phyloP scores from a whole-genome alignment of 2,797 vertebrate genomes.

The Sebastiscus tertius region DNA sequence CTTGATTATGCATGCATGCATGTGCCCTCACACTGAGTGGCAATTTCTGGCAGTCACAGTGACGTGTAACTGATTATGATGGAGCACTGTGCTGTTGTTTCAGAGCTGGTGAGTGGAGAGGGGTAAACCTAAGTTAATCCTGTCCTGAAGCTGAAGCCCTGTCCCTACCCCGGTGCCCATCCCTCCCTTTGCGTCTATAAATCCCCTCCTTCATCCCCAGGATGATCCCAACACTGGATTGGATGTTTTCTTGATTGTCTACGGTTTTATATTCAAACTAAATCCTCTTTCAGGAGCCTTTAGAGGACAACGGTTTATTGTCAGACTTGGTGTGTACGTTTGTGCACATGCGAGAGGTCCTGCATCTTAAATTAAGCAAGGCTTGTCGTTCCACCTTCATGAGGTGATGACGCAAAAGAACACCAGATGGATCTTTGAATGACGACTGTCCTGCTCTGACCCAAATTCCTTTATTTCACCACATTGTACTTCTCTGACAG shows the following conservation, averaged over 20 bases:
- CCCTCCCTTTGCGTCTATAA: constrained; percentile 51
- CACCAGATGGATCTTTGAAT: constrained; percentile 37
- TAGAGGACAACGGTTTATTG: constrained; percentile 64
- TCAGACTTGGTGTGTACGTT: constrained; percentile 31
- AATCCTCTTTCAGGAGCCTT: constrained; percentile 76
- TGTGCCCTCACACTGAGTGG: background rate
- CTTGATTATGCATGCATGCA: background rate
- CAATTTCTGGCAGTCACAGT: constrained; percentile 1
- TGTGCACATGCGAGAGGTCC: constrained; percentile 3
- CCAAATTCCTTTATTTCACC: background rate
- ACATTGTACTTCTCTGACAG: background rate
- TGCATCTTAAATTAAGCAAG: constrained; percentile 22
- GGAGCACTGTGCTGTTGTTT: constrained; percentile 29
- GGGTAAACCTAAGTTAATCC: constrained; percentile 55
- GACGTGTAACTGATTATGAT: constrained; percentile 33
- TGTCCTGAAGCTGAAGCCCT: constrained; percentile 44
- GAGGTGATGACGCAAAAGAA: constrained; percentile 24
- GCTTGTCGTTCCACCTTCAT: constrained; percentile 29
- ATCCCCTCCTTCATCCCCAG: constrained; percentile 69
- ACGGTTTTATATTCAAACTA: constrained; percentile 63
- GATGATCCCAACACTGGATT: constrained; percentile 63
- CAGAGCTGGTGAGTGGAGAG: constrained; percentile 2
- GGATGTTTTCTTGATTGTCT: constrained; percentile 73
- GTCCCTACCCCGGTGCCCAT: constrained; percentile 16
- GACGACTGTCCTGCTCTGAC: constrained; percentile 10